These are phyloP conservation scores for Vidua macroura DNA, from an alignment of 2,113 vertebrate species.

Conservation along the genomic window DNA sequence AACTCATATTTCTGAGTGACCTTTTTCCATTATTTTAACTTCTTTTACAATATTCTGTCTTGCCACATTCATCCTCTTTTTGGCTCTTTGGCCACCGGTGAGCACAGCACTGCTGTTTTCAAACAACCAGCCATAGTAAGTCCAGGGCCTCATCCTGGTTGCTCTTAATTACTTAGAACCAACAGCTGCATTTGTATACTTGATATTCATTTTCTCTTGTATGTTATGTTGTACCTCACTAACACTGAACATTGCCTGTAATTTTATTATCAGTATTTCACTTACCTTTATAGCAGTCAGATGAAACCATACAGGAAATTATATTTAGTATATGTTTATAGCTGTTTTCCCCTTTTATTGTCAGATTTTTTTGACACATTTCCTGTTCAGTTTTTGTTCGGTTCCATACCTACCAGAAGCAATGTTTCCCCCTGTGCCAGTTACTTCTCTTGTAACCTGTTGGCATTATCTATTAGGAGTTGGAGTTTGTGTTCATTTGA, in stretches of 20 bases:
- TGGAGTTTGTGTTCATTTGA: not conserved
- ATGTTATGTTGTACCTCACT: not conserved
- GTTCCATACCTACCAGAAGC: not conserved
- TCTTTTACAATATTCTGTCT: not conserved
- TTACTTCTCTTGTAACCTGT: not conserved
- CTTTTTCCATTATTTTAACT: not conserved
- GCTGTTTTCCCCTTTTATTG: not conserved
- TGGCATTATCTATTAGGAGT: not conserved
- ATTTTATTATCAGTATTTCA: not conserved
- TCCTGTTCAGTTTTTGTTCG: not conserved
- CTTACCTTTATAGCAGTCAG: not conserved
- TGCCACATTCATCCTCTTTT: not conserved
- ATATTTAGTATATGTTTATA: not conserved
- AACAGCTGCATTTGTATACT: not conserved
- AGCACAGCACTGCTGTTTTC: not conserved
- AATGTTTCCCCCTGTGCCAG: not conserved
- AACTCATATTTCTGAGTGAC: not conserved
- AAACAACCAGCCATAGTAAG: not conserved
- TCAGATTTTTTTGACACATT: not conserved
- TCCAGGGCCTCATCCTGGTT: not conserved
- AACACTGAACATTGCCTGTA: not conserved
- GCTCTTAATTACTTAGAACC: not conserved
- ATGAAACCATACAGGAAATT: not conserved
- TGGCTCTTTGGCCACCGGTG: not conserved
- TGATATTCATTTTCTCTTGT: not conserved